Conservation (phyloP, 2,113 vertebrate species). For the Emydocephalus ijimae region DNA sequence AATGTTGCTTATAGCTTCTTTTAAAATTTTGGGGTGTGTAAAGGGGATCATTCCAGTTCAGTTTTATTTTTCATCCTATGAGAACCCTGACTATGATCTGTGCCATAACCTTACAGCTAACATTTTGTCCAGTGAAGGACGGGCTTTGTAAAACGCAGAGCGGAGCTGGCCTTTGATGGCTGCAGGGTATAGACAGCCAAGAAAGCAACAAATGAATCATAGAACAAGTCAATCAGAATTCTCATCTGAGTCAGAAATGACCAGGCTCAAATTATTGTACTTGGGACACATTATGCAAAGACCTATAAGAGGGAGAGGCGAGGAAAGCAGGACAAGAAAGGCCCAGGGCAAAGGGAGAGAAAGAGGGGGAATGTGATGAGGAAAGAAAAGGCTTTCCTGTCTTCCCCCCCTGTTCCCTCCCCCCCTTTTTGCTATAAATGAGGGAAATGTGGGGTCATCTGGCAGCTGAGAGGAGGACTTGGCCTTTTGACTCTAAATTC, state of each 20-base stretch:
- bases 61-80: background rate
- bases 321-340: background rate
- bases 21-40: background rate
- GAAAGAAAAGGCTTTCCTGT: background rate
- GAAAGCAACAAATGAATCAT: background rate
- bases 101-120: background rate
- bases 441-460: background rate
- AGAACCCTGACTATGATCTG: background rate
- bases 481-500: background rate
- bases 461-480: background rate
- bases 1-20: background rate
- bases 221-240: background rate
- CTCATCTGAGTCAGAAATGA: background rate
- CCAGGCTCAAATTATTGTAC: background rate
- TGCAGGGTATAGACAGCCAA: background rate
- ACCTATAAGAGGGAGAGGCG: background rate
- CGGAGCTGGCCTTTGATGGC: background rate
- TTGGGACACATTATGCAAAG: background rate
- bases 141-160: no score
- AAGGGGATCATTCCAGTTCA: background rate
- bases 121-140: no score
- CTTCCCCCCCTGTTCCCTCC: rapidly evolving
- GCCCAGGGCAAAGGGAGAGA: background rate
- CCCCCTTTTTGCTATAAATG: background rate
- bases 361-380: background rate